Evolutionary conservation across 2,113 vertebrate genomes (phyloP).

Genomic region (Chaetura pelagica): DNA sequence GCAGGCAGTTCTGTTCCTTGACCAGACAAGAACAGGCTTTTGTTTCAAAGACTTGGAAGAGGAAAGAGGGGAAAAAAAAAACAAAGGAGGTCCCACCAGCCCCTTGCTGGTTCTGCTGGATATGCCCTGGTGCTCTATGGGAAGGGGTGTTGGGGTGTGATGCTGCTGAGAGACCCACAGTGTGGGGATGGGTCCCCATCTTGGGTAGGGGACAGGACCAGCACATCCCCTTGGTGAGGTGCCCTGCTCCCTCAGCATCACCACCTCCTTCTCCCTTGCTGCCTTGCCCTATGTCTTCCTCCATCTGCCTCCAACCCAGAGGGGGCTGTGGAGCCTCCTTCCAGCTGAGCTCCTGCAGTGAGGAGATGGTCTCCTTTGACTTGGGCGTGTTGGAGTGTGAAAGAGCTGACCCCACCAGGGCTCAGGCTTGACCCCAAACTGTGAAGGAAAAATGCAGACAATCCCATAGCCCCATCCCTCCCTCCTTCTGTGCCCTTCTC

Average conservation of each 20-base stretch:
- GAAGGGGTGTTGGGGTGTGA: too few relatives aligned
- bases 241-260: accelerated
- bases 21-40: conserved; percentile 3
- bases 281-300: not conserved
- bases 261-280: accelerated
- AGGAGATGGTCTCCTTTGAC: conserved; percentile 65
- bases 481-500: not conserved
- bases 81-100: too few relatives aligned
- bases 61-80: not conserved
- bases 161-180: too few relatives aligned
- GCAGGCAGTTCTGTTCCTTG: not conserved
- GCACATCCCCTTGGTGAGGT: too few relatives aligned
- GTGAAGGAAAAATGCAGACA: conserved; percentile 57
- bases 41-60: conserved; percentile 30
- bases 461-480: not conserved
- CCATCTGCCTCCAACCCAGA: accelerated
- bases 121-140: too few relatives aligned
- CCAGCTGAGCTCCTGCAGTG: not conserved
- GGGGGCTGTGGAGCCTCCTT: not conserved
- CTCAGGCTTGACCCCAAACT: conserved; percentile 77
- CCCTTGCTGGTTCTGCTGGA: too few relatives aligned
- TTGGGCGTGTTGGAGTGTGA: conserved; percentile 64
- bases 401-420: conserved; percentile 52
- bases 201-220: too few relatives aligned
- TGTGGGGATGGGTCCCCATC: too few relatives aligned